phyloP scores from a whole-genome alignment of 1,140 invertebrate species.

The Scaptomyza hsui region DNA sequence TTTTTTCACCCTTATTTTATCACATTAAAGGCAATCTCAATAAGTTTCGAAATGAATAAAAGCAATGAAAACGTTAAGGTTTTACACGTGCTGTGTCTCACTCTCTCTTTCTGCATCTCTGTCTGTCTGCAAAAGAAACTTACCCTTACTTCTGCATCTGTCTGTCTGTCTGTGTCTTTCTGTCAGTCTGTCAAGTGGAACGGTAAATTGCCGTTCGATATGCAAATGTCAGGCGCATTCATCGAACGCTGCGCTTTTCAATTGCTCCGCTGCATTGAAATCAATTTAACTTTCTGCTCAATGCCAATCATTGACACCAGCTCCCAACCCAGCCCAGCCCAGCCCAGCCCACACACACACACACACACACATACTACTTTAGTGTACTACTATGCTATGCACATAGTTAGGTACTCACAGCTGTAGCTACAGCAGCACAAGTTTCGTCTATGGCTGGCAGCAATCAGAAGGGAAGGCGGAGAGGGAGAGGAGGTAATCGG shows the following conservation, averaged over 20 bases:
- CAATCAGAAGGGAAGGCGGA: neutral
- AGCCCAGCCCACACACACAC: conserved; percentile 35
- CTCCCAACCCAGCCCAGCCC: neutral
- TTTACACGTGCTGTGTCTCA: neutral
- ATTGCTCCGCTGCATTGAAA: conserved; percentile 75
- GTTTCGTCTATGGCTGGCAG: conserved; percentile 37
- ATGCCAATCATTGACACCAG: conserved; percentile 76
- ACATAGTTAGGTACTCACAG: conserved; percentile 7
- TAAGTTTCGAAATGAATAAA: neutral
- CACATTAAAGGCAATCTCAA: neutral
- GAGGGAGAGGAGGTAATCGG: neutral
- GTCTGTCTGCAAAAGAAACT: neutral
- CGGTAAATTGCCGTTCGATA: conserved; percentile 74
- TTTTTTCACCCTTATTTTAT: too few relatives aligned
- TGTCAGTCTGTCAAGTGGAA: conserved; percentile 66
- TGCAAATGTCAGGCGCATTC: conserved; percentile 76
- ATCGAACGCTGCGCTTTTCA: conserved; percentile 76
- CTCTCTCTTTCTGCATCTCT: neutral
- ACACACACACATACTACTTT: conserved; percentile 28
- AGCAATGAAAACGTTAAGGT: neutral
- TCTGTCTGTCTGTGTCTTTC: neutral
- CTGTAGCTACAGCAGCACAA: conserved; percentile 18
- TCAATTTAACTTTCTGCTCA: conserved; percentile 81
- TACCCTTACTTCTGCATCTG: neutral
- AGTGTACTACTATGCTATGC: conserved; percentile 9